Conservation (phyloP, 2,888 invertebrate genomes). For the Apotomis turbidana region DNA sequence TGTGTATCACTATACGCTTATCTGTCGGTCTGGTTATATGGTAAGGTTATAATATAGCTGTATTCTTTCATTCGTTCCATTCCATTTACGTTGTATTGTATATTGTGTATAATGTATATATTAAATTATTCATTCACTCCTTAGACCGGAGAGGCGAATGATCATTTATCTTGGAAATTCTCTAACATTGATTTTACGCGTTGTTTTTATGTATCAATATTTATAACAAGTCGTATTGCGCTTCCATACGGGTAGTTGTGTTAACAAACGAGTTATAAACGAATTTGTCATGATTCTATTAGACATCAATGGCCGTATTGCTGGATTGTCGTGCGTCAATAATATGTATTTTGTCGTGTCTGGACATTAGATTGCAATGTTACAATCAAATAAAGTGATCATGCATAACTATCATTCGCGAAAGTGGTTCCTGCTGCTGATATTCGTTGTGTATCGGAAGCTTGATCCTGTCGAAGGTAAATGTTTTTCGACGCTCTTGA, state of each 20-base stretch:
- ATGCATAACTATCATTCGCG: conserved; percentile 67
- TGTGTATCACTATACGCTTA: no score
- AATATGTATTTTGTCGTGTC: conserved; percentile 64
- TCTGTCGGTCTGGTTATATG: no score
- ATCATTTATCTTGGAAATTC: conserved; percentile 16
- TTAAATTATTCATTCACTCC: conserved; percentile 27
- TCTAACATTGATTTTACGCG: conserved; percentile 33
- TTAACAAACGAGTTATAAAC: conserved; percentile 19
- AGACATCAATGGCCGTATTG: conserved; percentile 70
- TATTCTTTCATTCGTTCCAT: conserved; percentile 12
- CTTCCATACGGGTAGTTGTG: not conserved
- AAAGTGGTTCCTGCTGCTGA: conserved; percentile 67
- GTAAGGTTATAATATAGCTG: not conserved
- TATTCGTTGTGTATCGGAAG: conserved; percentile 61
- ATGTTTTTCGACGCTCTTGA: conserved; percentile 48
- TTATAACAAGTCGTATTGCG: conserved; percentile 20
- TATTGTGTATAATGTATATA: not conserved
- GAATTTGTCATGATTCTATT: conserved; percentile 53
- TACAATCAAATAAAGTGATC: conserved; percentile 62
- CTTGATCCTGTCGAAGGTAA: conserved; percentile 68
- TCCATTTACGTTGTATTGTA: not conserved
- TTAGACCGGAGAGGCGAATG: conserved; percentile 24
- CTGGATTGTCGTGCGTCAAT: conserved; percentile 59
- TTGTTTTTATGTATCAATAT: conserved; percentile 28
- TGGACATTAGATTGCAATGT: conserved; percentile 65